Evolutionary conservation across 2,797 vertebrate species (phyloP).

Genomic region (Myotis findleyi): DNA sequence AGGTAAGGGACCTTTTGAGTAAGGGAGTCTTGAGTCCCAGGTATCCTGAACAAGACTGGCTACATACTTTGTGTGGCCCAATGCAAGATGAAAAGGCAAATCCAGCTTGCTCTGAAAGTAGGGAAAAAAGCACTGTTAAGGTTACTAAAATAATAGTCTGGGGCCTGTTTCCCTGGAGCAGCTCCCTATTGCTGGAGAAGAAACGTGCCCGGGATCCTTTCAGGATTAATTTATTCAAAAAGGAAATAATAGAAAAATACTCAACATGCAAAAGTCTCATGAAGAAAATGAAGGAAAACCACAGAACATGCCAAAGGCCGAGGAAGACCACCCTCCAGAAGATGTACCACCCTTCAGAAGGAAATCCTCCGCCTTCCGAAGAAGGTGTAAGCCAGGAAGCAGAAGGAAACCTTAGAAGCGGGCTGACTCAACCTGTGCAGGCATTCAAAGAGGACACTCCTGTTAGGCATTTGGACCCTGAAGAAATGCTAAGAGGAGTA

Average conservation of each 20-base stretch:
- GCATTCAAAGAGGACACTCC: slow-evolving; percentile 75
- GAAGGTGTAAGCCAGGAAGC: slow-evolving; percentile 63
- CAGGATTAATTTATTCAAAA: slow-evolving; percentile 65
- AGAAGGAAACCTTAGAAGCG: slow-evolving; percentile 56
- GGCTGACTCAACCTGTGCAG: slow-evolving; percentile 39
- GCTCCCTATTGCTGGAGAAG: slow-evolving; percentile 53
- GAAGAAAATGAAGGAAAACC: slow-evolving; percentile 74
- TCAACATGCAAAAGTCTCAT: slow-evolving; percentile 78
- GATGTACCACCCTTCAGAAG: slow-evolving; percentile 18
- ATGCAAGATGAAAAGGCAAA: neutral
- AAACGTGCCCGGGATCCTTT: slow-evolving; percentile 17
- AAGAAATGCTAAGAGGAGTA: slow-evolving; percentile 78
- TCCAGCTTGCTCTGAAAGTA: neutral
- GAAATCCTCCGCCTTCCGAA: slow-evolving; percentile 48
- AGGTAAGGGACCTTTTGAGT: neutral
- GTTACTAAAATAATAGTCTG: slow-evolving; percentile 38
- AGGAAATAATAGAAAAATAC: slow-evolving; percentile 49
- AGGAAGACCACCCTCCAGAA: slow-evolving; percentile 62
- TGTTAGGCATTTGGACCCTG: slow-evolving; percentile 74
- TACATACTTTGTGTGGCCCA: neutral
- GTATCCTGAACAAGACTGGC: neutral
- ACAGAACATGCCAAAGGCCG: slow-evolving; percentile 65
- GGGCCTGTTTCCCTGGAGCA: slow-evolving; percentile 73
- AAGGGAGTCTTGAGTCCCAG: neutral
- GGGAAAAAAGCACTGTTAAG: neutral